Evolutionary conservation across 2,888 invertebrate genomes (phyloP), one percentile per base, ranked within the genome.

Genomic region (Drosophila atripex): DNA sequence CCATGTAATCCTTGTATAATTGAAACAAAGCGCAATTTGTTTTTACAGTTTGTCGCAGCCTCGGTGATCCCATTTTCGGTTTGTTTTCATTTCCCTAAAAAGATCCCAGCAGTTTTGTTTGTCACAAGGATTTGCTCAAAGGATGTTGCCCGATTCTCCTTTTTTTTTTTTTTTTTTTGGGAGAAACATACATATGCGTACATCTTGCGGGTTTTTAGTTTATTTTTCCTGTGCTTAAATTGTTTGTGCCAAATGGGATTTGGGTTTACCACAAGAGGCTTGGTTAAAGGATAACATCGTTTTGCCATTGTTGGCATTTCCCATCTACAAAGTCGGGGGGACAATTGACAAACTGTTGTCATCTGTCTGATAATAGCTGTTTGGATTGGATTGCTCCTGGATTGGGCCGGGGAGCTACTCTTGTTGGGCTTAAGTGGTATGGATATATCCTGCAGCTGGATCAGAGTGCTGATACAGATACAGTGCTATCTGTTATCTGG

Each of bases 281-380:
- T 85, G 85, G 75, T 87, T 85, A 87, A 85, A 82, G 86, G 87
- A 84, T 84, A 84, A 84, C 87, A 87, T 84, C 84, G 79, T 87
- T 87, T 85, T 82, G 78, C 70, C 77, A 74, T 85, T 84, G 86
- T 84, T 78, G 83, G 76, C 56, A 8, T 49, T 43, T 50, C 56
- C 56, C 23, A 56, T 45, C 32, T 12, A 41, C 25, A 35, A 43
- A 45, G 16, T 2, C 18, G 23, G 46, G 66, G 80, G 63, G 51
- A 78, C 83, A 78, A 82, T 78, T 64, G 78, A 53, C 51, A 54
- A 60, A 61, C 64, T 86, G 80, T 74, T 84, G 78, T 80, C 86
- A 79, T 86, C 80, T 83, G 86, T 57, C 55, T 76, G 66, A 49
- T 54, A 54, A 54, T 68, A 47, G 43, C 35, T 66, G 65, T 66